Evolutionary conservation across 2,888 invertebrate species (phyloP).

Genomic region (Muschampia plurimacula): DNA sequence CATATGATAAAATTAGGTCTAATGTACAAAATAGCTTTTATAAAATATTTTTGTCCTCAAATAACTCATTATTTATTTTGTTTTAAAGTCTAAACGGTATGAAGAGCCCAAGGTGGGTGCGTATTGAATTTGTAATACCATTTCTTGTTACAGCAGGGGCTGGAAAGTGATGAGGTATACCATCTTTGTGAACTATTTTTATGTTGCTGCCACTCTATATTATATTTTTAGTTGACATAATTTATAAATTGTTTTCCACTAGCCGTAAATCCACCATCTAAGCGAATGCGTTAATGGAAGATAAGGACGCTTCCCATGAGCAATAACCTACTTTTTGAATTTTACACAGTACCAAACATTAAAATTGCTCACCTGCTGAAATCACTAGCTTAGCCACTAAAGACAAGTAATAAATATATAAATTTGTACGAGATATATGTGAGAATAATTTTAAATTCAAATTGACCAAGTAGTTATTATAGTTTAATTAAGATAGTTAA

Average conservation of each 20-base stretch:
- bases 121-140: slow-evolving; percentile 85
- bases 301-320: slow-evolving; percentile 82
- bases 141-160: slow-evolving; percentile 94
- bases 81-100: slow-evolving; percentile 59
- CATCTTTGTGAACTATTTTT: slow-evolving; percentile 85
- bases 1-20: slow-evolving; percentile 34
- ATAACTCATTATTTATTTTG: slow-evolving; percentile 45
- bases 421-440: not conserved
- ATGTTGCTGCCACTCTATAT: slow-evolving; percentile 85
- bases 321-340: slow-evolving; percentile 70
- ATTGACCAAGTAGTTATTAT: not conserved
- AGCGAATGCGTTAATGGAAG: slow-evolving; percentile 83
- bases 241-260: slow-evolving; percentile 81
- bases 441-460: slow-evolving; percentile 2
- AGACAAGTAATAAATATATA: slow-evolving; percentile 11
- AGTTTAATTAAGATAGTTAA: not conserved
- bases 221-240: slow-evolving; percentile 81
- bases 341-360: slow-evolving; percentile 67
- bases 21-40: slow-evolving; percentile 40
- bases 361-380: slow-evolving; percentile 68
- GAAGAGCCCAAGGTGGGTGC: slow-evolving; percentile 84
- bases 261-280: slow-evolving; percentile 75
- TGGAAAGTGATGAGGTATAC: slow-evolving; percentile 96
- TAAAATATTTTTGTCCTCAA: slow-evolving; percentile 32
- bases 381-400: slow-evolving; percentile 68